Conservation (phyloP, 1,140 invertebrate species). For the Drosophila albomicans region DNA sequence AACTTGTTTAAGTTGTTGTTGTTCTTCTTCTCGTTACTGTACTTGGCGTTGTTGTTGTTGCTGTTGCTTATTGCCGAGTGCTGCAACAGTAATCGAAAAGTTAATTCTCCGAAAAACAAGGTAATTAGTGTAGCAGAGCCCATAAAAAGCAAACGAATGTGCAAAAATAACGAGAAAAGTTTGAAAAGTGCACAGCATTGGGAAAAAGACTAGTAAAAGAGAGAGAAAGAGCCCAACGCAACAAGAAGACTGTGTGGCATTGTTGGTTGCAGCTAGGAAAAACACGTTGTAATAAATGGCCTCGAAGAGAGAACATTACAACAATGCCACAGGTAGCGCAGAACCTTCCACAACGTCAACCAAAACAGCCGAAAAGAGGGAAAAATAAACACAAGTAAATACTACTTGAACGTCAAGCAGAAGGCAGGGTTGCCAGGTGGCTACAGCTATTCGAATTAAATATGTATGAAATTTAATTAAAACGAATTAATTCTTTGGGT, state of each 20-base stretch:
- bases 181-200: conserved; percentile 47
- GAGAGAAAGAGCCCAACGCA: conserved; percentile 26
- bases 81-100: conserved; percentile 78
- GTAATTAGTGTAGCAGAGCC: conserved; percentile 80
- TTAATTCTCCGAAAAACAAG: conserved; percentile 83
- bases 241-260: conserved; percentile 55
- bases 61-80: conserved; percentile 22
- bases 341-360: conserved; percentile 4
- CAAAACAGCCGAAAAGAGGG: background rate
- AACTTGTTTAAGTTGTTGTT: conserved; percentile 16
- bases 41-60: background rate
- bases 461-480: conserved; percentile 28
- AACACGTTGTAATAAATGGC: conserved; percentile 75
- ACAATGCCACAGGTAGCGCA: conserved; percentile 44
- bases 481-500: conserved; percentile 16
- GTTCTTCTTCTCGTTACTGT: background rate
- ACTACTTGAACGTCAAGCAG: background rate
- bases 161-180: conserved; percentile 83
- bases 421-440: conserved; percentile 21
- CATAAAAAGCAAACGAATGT: conserved; percentile 81
- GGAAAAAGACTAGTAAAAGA: conserved; percentile 12
- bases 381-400: conserved; percentile 1
- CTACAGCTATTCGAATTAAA: conserved; percentile 8
- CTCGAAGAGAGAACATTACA: conserved; percentile 32
- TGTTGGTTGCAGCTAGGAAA: conserved; percentile 64